These are phyloP conservation scores for Xestoiulus laeticollis DNA, from an alignment of 2,888 invertebrate genomes.

Conservation along the genomic window DNA sequence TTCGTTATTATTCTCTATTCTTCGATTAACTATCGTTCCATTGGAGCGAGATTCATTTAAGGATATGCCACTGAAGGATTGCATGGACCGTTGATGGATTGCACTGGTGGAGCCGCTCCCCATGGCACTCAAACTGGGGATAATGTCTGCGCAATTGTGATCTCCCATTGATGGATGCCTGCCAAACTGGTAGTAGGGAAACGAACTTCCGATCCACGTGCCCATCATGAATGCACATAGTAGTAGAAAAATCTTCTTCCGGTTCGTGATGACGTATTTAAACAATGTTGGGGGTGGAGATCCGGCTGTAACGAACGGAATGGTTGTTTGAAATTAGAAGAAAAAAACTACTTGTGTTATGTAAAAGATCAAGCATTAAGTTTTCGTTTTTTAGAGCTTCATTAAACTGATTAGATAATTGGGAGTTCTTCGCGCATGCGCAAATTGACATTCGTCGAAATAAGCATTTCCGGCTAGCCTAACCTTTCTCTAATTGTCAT, in stretches of 20 bases:
- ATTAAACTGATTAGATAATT: too few species aligned
- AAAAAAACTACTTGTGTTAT: too few species aligned
- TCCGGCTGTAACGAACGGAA: neutral
- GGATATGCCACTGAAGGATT: too few species aligned
- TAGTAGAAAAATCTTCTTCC: slow-evolving; percentile 45
- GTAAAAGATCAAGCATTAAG: too few species aligned
- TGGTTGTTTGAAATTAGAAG: too few species aligned
- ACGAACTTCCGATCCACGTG: slow-evolving; percentile 47
- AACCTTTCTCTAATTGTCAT: too few species aligned
- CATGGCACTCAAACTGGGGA: neutral
- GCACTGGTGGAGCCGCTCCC: neutral
- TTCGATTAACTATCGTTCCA: neutral
- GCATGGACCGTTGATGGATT: neutral
- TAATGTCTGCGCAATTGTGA: neutral
- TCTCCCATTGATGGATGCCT: neutral
- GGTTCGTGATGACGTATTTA: slow-evolving; percentile 32
- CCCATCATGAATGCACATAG: slow-evolving; percentile 46
- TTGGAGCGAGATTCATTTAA: neutral
- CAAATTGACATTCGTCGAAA: too few species aligned
- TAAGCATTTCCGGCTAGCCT: too few species aligned
- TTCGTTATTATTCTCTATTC: too few species aligned
- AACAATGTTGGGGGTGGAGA: neutral
- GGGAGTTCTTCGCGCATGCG: too few species aligned
- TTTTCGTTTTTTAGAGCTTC: too few species aligned
- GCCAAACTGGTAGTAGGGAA: slow-evolving; percentile 23